Evolutionary conservation across 2,888 invertebrate genomes (phyloP).

Genomic region (Lasioglossum calceatum): DNA sequence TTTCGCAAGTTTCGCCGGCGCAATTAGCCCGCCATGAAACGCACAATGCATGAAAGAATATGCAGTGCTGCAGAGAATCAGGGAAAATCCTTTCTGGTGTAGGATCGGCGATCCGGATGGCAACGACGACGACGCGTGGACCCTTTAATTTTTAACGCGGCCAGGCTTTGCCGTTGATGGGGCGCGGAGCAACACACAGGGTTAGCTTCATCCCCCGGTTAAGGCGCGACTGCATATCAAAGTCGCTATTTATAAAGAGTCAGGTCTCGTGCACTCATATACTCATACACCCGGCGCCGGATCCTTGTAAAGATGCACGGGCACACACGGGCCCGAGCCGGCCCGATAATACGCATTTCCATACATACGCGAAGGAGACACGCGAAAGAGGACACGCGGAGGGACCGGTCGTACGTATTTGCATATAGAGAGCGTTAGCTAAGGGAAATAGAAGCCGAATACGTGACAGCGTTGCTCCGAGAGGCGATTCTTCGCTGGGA

Average conservation of each 20-base stretch:
- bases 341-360: conserved; percentile 69
- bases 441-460: conserved; percentile 84
- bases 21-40: background rate
- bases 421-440: conserved; percentile 84
- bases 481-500: conserved; percentile 80
- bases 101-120: background rate
- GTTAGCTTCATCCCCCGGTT: conserved; percentile 72
- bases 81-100: background rate
- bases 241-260: conserved; percentile 82
- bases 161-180: conserved; percentile 61
- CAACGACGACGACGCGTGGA: conserved; percentile 69
- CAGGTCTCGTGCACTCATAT: conserved; percentile 50
- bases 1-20: background rate
- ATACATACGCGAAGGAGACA: conserved; percentile 59
- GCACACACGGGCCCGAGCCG: conserved; percentile 32
- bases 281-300: background rate
- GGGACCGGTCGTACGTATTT: conserved; percentile 79
- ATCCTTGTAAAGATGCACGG: conserved; percentile 46
- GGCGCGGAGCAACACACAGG: conserved; percentile 70
- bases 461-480: conserved; percentile 81
- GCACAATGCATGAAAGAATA: background rate
- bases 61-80: background rate
- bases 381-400: conserved; percentile 71
- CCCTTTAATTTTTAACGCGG: conserved; percentile 80
- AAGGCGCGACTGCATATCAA: conserved; percentile 81